Conservation (phyloP, 1,140 invertebrate genomes). For the Microplitis demolitor region DNA sequence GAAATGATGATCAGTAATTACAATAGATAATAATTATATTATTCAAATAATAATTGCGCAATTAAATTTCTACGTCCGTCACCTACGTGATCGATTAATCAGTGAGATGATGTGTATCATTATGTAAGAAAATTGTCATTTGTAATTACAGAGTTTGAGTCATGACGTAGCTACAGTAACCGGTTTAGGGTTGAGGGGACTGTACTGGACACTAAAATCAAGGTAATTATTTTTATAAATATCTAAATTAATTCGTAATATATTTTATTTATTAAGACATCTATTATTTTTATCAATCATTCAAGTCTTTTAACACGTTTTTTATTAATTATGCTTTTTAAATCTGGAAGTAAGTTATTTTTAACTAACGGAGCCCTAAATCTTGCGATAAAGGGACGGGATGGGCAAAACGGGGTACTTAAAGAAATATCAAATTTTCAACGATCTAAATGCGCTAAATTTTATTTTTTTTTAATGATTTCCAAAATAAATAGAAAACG, state of each 20-base stretch:
- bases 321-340: too few species aligned
- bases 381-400: too few species aligned
- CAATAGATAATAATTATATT: background rate
- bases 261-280: background rate
- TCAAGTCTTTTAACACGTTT: too few species aligned
- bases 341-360: too few species aligned
- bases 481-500: too few species aligned
- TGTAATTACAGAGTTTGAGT: slow-evolving; percentile 19
- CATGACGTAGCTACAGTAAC: slow-evolving; percentile 23
- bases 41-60: background rate
- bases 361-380: too few species aligned
- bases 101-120: background rate
- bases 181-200: slow-evolving; percentile 9
- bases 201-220: slow-evolving; percentile 6
- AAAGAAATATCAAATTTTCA: too few species aligned
- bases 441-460: too few species aligned
- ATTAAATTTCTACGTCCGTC: background rate
- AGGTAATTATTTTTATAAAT: slow-evolving; percentile 8
- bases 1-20: background rate
- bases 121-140: slow-evolving; percentile 6
- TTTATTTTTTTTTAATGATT: too few species aligned
- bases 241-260: background rate
- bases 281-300: background rate
- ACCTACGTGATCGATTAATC: slow-evolving; percentile 13
- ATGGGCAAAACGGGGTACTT: too few species aligned